Base-by-base conservation (phyloP, 2,113 vertebrate species). In the Pseudopodoces humilis region DNA sequence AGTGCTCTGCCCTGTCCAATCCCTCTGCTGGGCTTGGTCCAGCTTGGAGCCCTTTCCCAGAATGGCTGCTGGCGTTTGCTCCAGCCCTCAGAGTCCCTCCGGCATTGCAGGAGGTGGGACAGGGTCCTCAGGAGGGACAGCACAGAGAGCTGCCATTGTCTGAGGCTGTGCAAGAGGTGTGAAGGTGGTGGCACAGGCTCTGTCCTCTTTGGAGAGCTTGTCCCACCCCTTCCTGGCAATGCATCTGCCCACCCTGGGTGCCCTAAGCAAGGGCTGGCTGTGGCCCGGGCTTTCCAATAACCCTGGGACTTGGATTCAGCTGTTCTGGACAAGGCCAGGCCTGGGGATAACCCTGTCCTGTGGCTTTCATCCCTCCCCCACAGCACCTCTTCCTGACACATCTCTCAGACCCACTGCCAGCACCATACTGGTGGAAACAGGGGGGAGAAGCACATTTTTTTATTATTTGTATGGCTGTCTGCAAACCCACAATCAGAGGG, bases 131-230 rank as follows among this genome's bases (percentile, higher is more conserved):
- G 47, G 17, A 59, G 58, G 15, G 79, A 5, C 59, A 20, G 2
- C n/a, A 9, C 0, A 0, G 30, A 24, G 60, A 28, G 9, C 0
- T 70, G 43, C n/a, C 23, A 0, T 1, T 8, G 1, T 4, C n/a
- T 24, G 67, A 59, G 75, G 49, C 49, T 7, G 11, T 28, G 58
- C 21, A 37, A 62, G 68, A 31, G 5, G 8, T 0, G 4, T 41
- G 71, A 3, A 33, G 74, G 68, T 18, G 72, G 9, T 77, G 77
- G 44, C 35, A 59, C 7, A 4, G 47, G 31, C 11, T 72, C 63
- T 72, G 67, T 50, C 23, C 65, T 65, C 60, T 23, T 21, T 2
- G 5, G 7, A 44, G 30, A 74, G 15, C 22, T 63, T 16, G 43
- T 83, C 20, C n/a, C 44, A 30, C 7, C 37, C 23, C 24, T 62